Evolutionary conservation across 2,888 invertebrate species (phyloP), one percentile per base, ranked within the genome.

Genomic region (Notodonta ziczac): DNA sequence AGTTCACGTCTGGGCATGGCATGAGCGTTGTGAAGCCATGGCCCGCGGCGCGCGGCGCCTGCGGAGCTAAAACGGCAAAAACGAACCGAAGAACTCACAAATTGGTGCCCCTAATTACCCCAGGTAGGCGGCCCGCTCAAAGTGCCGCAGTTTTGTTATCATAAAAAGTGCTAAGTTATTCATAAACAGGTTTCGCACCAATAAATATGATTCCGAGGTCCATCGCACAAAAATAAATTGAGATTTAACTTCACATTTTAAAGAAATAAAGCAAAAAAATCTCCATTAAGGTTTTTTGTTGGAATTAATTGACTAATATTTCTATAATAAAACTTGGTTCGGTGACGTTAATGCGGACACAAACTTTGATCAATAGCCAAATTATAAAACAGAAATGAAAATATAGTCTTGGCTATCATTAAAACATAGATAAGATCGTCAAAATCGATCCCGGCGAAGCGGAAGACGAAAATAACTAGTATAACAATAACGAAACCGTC

Each of bases 101-200:
- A 89, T 88, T 86, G 85, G 82, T 81, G 74, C 74, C 73, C 83
- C 85, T 89, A 88, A 89, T 89, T 87, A 86, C 87, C 78, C 59
- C 87, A 87, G 88, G 88, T 88, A 88, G 85, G 84, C 85, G 82
- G 85, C 81, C 24, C 78, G 73, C 74, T 80, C 83, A 82, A 83
- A 82, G 76, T 76, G 72, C 68, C 72, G 51, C 51, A 62, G 59
- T 72, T 78, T 76, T 78, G 79, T 77, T 74, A 73, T 61, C 69
- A 78, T 67, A 86, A 85, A 86, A 84, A 81, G 88, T 86, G 88
- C 78, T 83, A 87, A 86, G 81, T 83, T 87, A 84, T 87, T 85
- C 83, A 80, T 75, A 82, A 80, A 79, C 77, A 67, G 78, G 80
- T 76, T 24, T 68, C 67, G 66, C 64, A 72, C 66, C 67, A 72